Base-by-base conservation (phyloP, 2,113 vertebrate species). In the Fulica atra region DNA sequence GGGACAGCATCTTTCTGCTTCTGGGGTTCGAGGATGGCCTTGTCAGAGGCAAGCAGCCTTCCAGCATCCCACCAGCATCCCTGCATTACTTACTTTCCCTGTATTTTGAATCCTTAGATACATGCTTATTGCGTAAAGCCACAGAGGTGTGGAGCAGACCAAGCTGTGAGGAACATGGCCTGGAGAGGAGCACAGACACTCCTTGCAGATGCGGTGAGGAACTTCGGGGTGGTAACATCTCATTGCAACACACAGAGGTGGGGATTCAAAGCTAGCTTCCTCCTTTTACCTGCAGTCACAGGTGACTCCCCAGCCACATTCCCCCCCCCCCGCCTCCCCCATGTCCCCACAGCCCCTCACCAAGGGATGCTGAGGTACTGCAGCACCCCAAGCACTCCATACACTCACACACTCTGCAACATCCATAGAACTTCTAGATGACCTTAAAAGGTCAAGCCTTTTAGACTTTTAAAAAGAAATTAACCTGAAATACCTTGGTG, bases 21-120 rank as follows among this genome's bases (percentile, higher is more conserved):
- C 59, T 44, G 31, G 50, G 57, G 4, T 51, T 38, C 38, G 64
- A 21, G 61, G 16, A 28, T 28, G 18, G 31, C 31, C 38, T 42
- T 1, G 0, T 5, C 36, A 53, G 60, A 0, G 7, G 19, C 12
- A 35, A 28, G 7, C 6, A 66, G 24, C 14, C 17, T 59, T 38
- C 33, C 42, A 86, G 23, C 7, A 35, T 17, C 59, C 33, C 53
- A 50, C 14, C 19, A 36, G 38, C 6, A 4, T 5, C 46, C 57
- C 50, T 80, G 44, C 1, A 24, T 24, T n/a, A 10, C 3, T 86
- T 36, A 38, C 21, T 70, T 50, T 10, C 53, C 53, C 29, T 86
- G 24, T 15, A 6, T 54, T 84, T 91, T 40, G 38, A 31, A 42
- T 21, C 21, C 31, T 79, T 18, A 6, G 19, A 5, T 54, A 7